phyloP scores from a whole-genome alignment of 2,888 invertebrate genomes.

The Sycophila texana region DNA sequence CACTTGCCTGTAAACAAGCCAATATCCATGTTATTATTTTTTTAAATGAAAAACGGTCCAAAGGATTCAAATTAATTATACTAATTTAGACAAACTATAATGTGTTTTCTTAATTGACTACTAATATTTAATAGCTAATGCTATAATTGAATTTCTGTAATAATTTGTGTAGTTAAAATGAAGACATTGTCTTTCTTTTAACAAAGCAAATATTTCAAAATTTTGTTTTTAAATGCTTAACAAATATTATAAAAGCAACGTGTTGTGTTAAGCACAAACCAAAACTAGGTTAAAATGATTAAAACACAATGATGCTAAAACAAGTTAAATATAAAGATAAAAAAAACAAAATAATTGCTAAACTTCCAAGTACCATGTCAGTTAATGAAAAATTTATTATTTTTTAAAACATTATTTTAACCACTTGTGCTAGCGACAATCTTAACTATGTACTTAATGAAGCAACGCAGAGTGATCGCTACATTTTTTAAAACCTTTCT shows the following conservation, averaged over 20 bases:
- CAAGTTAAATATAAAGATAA: slow-evolving; percentile 23
- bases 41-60: neutral
- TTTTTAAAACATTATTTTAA: slow-evolving; percentile 11
- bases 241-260: slow-evolving; percentile 1
- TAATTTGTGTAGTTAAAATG: too few relatives aligned
- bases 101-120: too few relatives aligned
- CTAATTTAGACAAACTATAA: too few relatives aligned
- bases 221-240: neutral
- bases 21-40: slow-evolving; percentile 7
- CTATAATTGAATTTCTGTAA: too few relatives aligned
- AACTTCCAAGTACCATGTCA: slow-evolving; percentile 8
- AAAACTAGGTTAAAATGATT: slow-evolving; percentile 26
- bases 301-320: slow-evolving; percentile 27
- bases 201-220: too few relatives aligned
- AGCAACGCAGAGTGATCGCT: slow-evolving; percentile 53
- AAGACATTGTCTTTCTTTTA: too few relatives aligned
- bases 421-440: slow-evolving; percentile 51
- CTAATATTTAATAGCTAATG: too few relatives aligned
- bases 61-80: slow-evolving; percentile 8
- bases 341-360: slow-evolving; percentile 38
- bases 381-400: slow-evolving; percentile 15
- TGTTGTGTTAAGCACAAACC: slow-evolving; percentile 24
- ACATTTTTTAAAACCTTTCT: slow-evolving; percentile 15
- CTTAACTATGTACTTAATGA: slow-evolving; percentile 21
- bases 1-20: slow-evolving; percentile 45